phyloP scores from a whole-genome alignment of 2,888 invertebrate genomes.

The Empis stercorea region DNA sequence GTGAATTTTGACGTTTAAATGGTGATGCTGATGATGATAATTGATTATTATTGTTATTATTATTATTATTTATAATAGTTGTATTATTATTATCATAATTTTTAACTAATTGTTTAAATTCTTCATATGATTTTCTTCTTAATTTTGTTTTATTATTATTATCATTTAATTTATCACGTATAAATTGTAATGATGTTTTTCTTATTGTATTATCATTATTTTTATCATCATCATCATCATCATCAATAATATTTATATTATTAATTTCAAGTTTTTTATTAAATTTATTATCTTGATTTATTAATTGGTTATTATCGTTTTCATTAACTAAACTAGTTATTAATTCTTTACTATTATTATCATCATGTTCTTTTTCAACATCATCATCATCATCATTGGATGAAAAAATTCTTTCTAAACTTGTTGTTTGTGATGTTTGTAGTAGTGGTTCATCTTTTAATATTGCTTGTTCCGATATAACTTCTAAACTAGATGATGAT shows the following conservation, averaged over 20 bases:
- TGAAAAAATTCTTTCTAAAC: too few species aligned
- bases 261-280: slow-evolving; percentile 4
- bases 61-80: too few species aligned
- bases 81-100: slow-evolving; percentile 17
- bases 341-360: too few species aligned
- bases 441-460: too few species aligned
- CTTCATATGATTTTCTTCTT: slow-evolving; percentile 36
- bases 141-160: slow-evolving; percentile 33
- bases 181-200: slow-evolving; percentile 3
- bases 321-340: too few species aligned
- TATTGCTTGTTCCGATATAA: slow-evolving; percentile 26
- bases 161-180: slow-evolving; percentile 22
- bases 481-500: slow-evolving; percentile 19
- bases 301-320: too few species aligned
- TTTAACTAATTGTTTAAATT: slow-evolving; percentile 34
- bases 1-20: slow-evolving; percentile 31
- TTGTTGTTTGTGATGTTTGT: too few species aligned
- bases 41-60: slow-evolving; percentile 2
- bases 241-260: slow-evolving; percentile 1
- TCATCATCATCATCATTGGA: too few species aligned
- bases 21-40: slow-evolving; percentile 12
- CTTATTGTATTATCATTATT: background rate
- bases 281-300: too few species aligned
- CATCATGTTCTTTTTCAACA: too few species aligned
- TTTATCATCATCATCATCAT: too few species aligned